Percentiles rank a stretch among this genome's conserved stretches.
phyloP scores from a whole-genome alignment of 2,888 invertebrate species.

The Chymomyza procnemis region DNA sequence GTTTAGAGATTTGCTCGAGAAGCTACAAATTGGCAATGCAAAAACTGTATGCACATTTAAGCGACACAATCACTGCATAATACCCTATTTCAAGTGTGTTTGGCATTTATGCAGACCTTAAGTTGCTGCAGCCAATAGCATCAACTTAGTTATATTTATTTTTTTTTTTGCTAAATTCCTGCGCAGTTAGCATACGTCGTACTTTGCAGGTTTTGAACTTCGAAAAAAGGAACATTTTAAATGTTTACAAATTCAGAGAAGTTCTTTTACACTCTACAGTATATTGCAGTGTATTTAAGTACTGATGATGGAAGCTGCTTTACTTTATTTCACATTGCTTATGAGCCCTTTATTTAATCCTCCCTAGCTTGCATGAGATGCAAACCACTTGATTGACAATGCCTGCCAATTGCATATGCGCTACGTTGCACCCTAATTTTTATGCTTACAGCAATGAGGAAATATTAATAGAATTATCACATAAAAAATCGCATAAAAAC shows the following conservation, averaged over 20 bases:
- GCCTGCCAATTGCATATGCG: not conserved
- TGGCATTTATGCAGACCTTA: too few species aligned
- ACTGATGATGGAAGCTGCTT: not conserved
- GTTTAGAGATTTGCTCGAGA: not conserved
- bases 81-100: too few species aligned
- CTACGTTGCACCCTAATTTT: not conserved
- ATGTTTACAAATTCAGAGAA: too few species aligned
- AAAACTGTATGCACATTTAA: not conserved
- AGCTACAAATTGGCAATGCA: not conserved
- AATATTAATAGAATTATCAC: slow-evolving; percentile 18
- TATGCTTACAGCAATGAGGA: not conserved
- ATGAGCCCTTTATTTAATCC: not conserved
- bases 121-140: too few species aligned
- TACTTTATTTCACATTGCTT: not conserved
- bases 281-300: too few species aligned
- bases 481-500: slow-evolving; percentile 29
- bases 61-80: not conserved
- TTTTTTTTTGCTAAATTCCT: too few species aligned
- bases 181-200: too few species aligned
- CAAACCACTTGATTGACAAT: not conserved
- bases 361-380: not conserved
- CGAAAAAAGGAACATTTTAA: too few species aligned
- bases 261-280: too few species aligned
- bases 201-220: too few species aligned
- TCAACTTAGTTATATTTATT: too few species aligned